phyloP scores from a whole-genome alignment of 2,113 vertebrate species.

The Isurus oxyrinchus region DNA sequence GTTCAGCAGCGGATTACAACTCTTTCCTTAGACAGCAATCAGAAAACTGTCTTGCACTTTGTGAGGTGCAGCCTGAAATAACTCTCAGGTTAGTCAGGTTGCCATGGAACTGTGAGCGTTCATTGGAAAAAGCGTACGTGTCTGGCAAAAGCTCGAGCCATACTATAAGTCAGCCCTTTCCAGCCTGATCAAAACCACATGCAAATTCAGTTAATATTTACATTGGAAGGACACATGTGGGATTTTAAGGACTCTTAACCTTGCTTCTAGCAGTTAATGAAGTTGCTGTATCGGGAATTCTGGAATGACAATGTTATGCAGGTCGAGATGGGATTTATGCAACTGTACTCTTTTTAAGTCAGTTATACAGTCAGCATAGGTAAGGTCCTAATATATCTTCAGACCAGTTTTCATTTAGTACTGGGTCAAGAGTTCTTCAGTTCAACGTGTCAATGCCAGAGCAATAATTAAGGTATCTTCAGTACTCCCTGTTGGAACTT shows the following conservation, averaged over 20 bases:
- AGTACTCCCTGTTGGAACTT: neutral
- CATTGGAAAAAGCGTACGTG: neutral
- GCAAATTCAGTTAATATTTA: neutral
- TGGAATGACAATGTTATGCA: neutral
- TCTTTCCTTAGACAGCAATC: neutral
- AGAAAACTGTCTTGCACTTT: neutral
- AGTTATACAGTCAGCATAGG: neutral
- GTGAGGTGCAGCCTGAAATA: neutral
- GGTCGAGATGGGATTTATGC: neutral
- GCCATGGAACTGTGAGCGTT: neutral
- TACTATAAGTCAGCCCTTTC: neutral
- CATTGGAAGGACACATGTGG: neutral
- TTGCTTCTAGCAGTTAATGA: neutral
- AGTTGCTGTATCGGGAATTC: neutral
- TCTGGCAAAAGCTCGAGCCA: neutral
- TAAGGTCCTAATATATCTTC: neutral
- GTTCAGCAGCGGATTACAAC: neutral
- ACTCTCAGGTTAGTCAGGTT: neutral
- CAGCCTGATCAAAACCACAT: neutral
- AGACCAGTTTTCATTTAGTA: neutral
- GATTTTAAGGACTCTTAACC: neutral
- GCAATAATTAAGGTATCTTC: neutral
- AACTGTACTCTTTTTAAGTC: neutral
- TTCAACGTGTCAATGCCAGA: neutral
- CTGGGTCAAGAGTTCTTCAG: neutral